Percentiles rank a stretch among this genome's conserved stretches.
Evolutionary conservation across 2,797 vertebrate species (phyloP).

Genomic region (Petrocephalus sullivani): DNA sequence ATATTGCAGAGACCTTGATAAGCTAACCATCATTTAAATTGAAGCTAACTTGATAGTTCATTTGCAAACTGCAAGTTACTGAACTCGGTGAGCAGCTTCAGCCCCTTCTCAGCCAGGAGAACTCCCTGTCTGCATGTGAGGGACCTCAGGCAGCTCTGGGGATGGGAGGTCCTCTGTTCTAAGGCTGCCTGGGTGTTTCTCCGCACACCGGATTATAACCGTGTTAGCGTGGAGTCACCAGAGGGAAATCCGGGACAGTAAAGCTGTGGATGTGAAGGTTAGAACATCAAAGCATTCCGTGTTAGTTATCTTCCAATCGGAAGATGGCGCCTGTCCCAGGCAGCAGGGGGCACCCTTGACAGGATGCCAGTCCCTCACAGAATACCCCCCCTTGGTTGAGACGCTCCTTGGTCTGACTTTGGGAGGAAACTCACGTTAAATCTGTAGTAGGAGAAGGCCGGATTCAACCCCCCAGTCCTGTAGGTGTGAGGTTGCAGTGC

Average conservation of each 20-base stretch:
- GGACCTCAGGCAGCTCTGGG: neutral
- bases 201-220: neutral
- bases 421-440: neutral
- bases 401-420: neutral
- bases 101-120: neutral
- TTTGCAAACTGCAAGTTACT: neutral
- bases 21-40: neutral
- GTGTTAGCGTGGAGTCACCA: neutral
- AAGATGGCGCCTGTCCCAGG: neutral
- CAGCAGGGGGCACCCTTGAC: neutral
- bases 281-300: neutral
- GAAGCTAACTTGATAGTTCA: neutral
- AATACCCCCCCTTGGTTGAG: neutral
- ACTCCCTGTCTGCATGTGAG: neutral
- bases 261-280: neutral
- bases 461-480: neutral
- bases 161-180: neutral
- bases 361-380: neutral
- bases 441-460: neutral
- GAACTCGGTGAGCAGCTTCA: neutral
- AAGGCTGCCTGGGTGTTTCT: neutral
- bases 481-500: neutral
- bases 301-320: neutral
- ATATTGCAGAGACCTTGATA: too few relatives aligned
- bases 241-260: too few relatives aligned